These are phyloP conservation scores for Phataginus tricuspis DNA, from an alignment of 2,797 vertebrate species.

Conservation along the genomic window DNA sequence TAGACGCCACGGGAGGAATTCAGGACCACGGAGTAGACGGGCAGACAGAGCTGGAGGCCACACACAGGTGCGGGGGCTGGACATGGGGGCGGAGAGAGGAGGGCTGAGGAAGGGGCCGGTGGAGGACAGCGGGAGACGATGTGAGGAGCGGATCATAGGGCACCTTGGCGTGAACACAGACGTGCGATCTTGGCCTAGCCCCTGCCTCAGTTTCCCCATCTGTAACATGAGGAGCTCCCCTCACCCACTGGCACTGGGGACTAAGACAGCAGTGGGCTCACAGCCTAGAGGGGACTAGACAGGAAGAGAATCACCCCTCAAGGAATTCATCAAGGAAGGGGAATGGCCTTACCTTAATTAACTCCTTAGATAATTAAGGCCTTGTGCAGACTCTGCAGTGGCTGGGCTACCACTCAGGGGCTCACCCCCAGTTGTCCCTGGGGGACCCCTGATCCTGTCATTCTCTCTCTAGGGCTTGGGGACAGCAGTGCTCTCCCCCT, in stretches of 20 bases:
- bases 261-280: neutral
- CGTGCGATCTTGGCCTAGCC: neutral
- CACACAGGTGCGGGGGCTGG: neutral
- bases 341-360: too few relatives aligned
- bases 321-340: neutral
- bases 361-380: too few relatives aligned
- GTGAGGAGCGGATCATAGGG: neutral
- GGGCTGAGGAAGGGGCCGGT: too few relatives aligned
- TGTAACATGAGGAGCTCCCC: neutral
- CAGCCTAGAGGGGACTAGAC: neutral
- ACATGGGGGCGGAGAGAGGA: neutral
- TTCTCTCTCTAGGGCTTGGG: neutral
- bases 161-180: neutral
- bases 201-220: slow-evolving; percentile 4
- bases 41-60: neutral
- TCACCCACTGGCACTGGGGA: neutral
- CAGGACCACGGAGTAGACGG: neutral
- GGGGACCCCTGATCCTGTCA: neutral
- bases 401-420: rapidly evolving
- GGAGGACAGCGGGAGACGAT: neutral
- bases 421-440: neutral
- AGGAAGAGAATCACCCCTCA: neutral
- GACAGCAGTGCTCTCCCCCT: too few relatives aligned
- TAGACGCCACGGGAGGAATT: neutral
- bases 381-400: neutral